These are phyloP conservation scores for Trematomus bernacchii DNA, from an alignment of 2,797 vertebrate genomes.

Conservation along the genomic window DNA sequence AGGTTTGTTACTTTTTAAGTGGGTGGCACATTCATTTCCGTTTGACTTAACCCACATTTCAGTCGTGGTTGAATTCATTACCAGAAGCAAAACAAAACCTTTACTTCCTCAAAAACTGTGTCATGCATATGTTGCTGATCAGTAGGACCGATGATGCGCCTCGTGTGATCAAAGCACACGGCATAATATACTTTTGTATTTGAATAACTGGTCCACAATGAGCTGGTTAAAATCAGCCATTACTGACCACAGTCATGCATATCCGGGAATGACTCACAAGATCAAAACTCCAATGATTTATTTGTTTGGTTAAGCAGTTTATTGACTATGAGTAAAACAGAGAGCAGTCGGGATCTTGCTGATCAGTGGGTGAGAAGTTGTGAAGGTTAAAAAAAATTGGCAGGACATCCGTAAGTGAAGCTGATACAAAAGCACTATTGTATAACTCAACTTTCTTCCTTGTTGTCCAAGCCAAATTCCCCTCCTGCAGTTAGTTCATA, in stretches of 20 bases:
- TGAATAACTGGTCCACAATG: background rate
- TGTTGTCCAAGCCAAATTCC: slow-evolving; percentile 32
- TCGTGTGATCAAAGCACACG: slow-evolving; percentile 6
- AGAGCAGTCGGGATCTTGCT: background rate
- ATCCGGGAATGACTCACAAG: slow-evolving; percentile 10
- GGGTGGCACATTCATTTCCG: background rate
- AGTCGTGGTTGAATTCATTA: background rate
- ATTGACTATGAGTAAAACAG: background rate
- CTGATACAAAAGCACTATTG: slow-evolving; percentile 32
- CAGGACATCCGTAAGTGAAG: background rate
- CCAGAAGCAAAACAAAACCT: background rate
- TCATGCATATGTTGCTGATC: background rate
- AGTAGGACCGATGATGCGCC: background rate
- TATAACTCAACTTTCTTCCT: slow-evolving; percentile 44
- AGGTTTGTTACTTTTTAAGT: background rate
- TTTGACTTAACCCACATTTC: background rate
- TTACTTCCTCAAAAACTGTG: background rate
- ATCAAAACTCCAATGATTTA: background rate
- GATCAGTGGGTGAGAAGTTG: slow-evolving; percentile 19
- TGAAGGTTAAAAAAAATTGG: slow-evolving; percentile 24
- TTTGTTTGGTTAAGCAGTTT: background rate
- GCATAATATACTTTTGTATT: background rate
- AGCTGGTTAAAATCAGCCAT: slow-evolving; percentile 7
- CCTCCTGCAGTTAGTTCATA: slow-evolving; percentile 23
- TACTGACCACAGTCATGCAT: background rate